Evolutionary conservation across 2,113 vertebrate species (phyloP).

Genomic region (Eclectus roratus): DNA sequence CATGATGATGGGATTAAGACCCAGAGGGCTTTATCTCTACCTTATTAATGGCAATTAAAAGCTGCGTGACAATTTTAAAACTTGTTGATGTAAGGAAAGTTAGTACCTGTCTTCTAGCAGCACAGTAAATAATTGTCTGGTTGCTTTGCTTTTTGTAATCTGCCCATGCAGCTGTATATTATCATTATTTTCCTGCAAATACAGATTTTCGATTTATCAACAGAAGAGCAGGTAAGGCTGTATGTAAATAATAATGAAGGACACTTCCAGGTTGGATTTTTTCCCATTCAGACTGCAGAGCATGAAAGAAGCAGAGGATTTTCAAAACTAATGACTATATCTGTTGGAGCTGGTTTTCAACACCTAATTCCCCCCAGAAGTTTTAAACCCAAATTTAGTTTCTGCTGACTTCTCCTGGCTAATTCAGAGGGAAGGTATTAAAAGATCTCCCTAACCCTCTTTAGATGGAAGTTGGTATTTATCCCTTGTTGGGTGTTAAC

Average conservation of each 20-base stretch:
- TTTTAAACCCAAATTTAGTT: neutral
- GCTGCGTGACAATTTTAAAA: conserved; percentile 49
- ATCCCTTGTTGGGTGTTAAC: neutral
- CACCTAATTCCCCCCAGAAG: neutral
- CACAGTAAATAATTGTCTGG: conserved; percentile 55
- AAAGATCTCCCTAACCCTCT: neutral
- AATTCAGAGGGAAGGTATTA: neutral
- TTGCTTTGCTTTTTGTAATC: conserved; percentile 53
- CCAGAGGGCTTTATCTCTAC: conserved; percentile 60
- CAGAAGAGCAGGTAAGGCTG: conserved; percentile 61
- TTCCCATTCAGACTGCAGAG: neutral
- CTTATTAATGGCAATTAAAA: conserved; percentile 73
- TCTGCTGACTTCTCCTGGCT: neutral
- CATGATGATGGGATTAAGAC: conserved; percentile 59
- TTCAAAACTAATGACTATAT: neutral
- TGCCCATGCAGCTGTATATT: conserved; percentile 62
- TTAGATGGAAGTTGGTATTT: neutral
- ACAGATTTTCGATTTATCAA: conserved; percentile 68
- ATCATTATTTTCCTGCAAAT: conserved; percentile 61
- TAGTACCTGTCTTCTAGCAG: conserved; percentile 20
- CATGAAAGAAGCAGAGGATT: conserved; percentile 11
- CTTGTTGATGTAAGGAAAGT: conserved; percentile 64
- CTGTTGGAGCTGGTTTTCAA: neutral
- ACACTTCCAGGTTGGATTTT: conserved; percentile 48
- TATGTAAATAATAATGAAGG: conserved; percentile 67